Evolutionary conservation across 2,888 invertebrate species (phyloP), one percentile per base, ranked within the genome.

Genomic region (Hoplodrina ambigua): DNA sequence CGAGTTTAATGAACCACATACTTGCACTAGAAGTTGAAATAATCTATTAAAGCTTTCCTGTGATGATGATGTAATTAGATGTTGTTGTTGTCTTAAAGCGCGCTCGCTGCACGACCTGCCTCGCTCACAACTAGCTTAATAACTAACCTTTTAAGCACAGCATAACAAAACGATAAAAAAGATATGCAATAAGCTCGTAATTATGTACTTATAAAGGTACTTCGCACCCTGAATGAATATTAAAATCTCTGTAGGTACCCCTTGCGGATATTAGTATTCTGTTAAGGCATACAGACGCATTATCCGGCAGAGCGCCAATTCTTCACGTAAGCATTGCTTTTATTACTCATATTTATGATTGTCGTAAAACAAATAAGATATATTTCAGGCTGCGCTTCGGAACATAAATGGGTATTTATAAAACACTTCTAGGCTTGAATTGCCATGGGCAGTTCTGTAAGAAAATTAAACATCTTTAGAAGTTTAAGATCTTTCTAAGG

Each of bases 331-430:
- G 65, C 65, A 63, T 68, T 82, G 66, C 62, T 82, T 83, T 83
- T 80, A 82, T 75, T 75, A 72, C 81, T 75, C 68, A 82, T 81
- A 81, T 81, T 81, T 81, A 81, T 75, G 81, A 70, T 58, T 68
- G 65, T 72, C 83, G 68, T 80, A 83, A 80, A 81, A 81, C 80
- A 80, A 83, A 75, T 75, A 81, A 78, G 66, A 82, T 66, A 74
- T 70, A 79, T 80, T 74, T 66, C 63, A 71, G 67, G 63, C 64
- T 64, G 61, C 75, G 80, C 79, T 71, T 56, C 49, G 19, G 64
- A 73, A 79, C 80, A 68, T 78, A 82, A 82, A 82, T 71, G 79
- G 79, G 70, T 70, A 67, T 71, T 82, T 78, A 74, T 71, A 63
- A 73, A 82, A 78, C 82, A 74, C 56, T 82, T 82, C 60, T 55